Percentiles rank a stretch among this genome's conserved stretches.
Conservation (phyloP, 2,113 vertebrate species). For the Heterochromis multidens region DNA sequence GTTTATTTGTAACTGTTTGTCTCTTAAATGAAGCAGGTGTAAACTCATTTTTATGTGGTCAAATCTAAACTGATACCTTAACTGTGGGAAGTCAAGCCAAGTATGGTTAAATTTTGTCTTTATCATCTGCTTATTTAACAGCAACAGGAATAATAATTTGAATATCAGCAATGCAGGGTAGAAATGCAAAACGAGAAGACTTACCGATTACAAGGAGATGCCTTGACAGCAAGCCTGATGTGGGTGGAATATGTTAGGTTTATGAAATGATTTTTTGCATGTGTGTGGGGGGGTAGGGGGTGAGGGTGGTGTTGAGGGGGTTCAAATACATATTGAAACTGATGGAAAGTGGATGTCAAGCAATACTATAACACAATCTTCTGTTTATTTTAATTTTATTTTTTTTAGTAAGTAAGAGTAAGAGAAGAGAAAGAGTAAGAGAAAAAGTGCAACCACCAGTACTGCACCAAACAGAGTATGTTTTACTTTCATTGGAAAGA, state of each 20-base stretch:
- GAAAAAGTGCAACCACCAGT: background rate
- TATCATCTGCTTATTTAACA: background rate
- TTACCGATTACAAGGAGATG: background rate
- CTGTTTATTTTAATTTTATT: too few relatives aligned
- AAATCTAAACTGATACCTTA: background rate
- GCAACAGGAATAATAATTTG: background rate
- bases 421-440: too few relatives aligned
- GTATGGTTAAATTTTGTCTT: background rate
- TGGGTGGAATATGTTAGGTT: constrained; percentile 26
- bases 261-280: background rate
- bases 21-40: background rate
- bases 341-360: background rate
- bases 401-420: too few relatives aligned
- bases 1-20: background rate
- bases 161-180: background rate
- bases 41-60: background rate
- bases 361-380: background rate
- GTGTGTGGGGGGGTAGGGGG: background rate
- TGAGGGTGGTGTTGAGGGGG: background rate
- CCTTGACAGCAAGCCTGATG: background rate
- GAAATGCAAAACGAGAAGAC: background rate
- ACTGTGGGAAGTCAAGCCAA: background rate
- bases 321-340: background rate
- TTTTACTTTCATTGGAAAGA: background rate
- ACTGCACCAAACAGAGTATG: background rate